Base-by-base conservation (phyloP, 2,113 vertebrate genomes). In the Rhynchomys soricoides region DNA sequence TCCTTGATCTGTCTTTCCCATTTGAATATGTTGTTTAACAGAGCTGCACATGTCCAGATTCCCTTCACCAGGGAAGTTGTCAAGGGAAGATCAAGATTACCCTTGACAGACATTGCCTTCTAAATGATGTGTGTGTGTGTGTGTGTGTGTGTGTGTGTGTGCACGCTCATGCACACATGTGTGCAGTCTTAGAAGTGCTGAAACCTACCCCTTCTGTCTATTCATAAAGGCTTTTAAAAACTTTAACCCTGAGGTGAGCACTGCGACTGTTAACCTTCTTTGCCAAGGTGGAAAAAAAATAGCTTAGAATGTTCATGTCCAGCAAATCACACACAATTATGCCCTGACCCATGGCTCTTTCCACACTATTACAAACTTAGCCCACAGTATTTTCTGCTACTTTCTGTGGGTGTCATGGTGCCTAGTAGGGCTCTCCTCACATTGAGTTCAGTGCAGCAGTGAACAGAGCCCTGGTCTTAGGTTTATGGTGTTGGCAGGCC, bases 161-260 rank as follows among this genome's bases (percentile, higher is more conserved):
- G 59, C n/a, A n/a, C n/a, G n/a, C n/a, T n/a, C n/a, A n/a, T n/a
- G n/a, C n/a, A n/a, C n/a, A n/a, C n/a, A 34, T n/a, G 37, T 24
- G 6, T 57, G 8, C 29, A 74, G 52, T 86, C 34, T 21, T 50
- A 37, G 59, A 85, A 24, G 9, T 81, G 19, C 17, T 37, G 19
- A 89, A 70, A 93, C 55, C 24, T 64, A 12, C 3, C 6, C 22
- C 5, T 79, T 74, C 40, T 64, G 31, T 74, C 55, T 75, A 9
- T 40, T 96, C 92, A 85, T 13, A 52, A 89, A 94, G 11, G n/a
- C 68, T 37, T 88, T 66, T 24, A 37, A 48, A 64, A 50, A 57
- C 68, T 88, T 79, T 91, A 73, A 79, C 73, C 17, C 37, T 59
- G 77, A 73, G 48, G 5, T 70, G 48, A 96, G 9, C 31, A 11